Conservation (phyloP, 2,888 invertebrate species). For the Brachyptera risi region DNA sequence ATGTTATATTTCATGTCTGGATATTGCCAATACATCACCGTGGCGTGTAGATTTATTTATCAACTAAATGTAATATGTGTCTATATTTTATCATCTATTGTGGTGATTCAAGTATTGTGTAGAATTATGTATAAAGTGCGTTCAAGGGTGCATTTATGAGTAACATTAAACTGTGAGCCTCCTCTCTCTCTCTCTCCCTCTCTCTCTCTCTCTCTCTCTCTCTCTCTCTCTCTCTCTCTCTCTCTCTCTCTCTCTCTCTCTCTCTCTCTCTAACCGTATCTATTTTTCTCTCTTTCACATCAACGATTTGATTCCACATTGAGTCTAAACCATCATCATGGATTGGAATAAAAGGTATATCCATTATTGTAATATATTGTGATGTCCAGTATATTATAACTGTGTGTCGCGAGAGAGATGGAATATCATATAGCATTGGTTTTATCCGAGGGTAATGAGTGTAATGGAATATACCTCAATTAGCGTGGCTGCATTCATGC, state of each 20-base stretch:
- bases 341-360: too few relatives aligned
- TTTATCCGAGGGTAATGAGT: conserved; percentile 20
- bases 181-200: too few relatives aligned
- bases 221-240: conserved; percentile 6
- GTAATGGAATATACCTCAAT: conserved; percentile 31
- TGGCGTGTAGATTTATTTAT: conserved; percentile 15
- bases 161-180: too few relatives aligned
- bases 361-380: too few relatives aligned
- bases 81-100: conserved; percentile 15
- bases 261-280: too few relatives aligned
- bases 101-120: conserved; percentile 14
- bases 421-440: background rate
- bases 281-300: background rate
- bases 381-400: too few relatives aligned
- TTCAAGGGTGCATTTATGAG: too few relatives aligned
- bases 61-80: too few relatives aligned
- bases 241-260: background rate
- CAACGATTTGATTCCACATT: conserved; percentile 17
- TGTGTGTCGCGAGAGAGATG: too few relatives aligned
- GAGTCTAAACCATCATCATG: background rate
- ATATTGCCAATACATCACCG: background rate
- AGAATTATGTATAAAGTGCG: background rate
- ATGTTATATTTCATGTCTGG: too few relatives aligned
- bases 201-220: too few relatives aligned
- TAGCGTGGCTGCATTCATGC: conserved; percentile 31